A percentile compares a stretch with the other conserved stretches of the same genome.
Conservation (phyloP, 1,140 invertebrate species). For the Hylyphantes graminicola region DNA sequence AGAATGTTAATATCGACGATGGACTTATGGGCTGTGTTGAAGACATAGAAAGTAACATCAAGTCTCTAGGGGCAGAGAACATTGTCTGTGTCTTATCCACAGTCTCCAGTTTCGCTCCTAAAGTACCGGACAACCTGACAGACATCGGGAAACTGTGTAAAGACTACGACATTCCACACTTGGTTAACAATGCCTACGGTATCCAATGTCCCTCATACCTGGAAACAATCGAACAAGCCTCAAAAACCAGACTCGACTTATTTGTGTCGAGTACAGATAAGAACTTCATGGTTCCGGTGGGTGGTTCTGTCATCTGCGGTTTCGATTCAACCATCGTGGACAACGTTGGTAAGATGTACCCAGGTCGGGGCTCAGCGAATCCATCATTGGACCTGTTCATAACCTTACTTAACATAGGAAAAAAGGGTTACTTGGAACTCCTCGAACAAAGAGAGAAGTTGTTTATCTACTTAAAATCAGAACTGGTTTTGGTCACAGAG, state of each 20-base stretch:
- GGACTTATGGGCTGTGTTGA: slow-evolving; percentile 78
- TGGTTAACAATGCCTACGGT: slow-evolving; percentile 92
- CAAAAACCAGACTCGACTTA: slow-evolving; percentile 77
- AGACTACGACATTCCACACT: slow-evolving; percentile 77
- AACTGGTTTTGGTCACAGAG: slow-evolving; percentile 73
- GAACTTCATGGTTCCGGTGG: slow-evolving; percentile 89
- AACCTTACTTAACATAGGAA: slow-evolving; percentile 81
- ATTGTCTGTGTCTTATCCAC: slow-evolving; percentile 85
- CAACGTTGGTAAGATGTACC: slow-evolving; percentile 80
- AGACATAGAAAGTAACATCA: slow-evolving; percentile 70
- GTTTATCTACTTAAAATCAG: slow-evolving; percentile 76
- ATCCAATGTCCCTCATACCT: slow-evolving; percentile 80
- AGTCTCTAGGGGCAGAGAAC: slow-evolving; percentile 74
- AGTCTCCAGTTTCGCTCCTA: slow-evolving; percentile 87
- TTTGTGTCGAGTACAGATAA: slow-evolving; percentile 91
- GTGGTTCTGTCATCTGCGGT: slow-evolving; percentile 83
- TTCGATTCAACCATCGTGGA: slow-evolving; percentile 77
- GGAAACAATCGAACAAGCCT: slow-evolving; percentile 76
- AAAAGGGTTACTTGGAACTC: slow-evolving; percentile 76
- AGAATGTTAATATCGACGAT: slow-evolving; percentile 75
- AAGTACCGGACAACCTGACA: slow-evolving; percentile 79
- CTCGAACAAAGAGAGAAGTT: slow-evolving; percentile 76
- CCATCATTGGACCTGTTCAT: slow-evolving; percentile 84
- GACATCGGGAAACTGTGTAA: slow-evolving; percentile 75
- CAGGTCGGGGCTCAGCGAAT: slow-evolving; percentile 81